phyloP scores from a whole-genome alignment of 2,888 invertebrate genomes.

The Periphyllus acericola region DNA sequence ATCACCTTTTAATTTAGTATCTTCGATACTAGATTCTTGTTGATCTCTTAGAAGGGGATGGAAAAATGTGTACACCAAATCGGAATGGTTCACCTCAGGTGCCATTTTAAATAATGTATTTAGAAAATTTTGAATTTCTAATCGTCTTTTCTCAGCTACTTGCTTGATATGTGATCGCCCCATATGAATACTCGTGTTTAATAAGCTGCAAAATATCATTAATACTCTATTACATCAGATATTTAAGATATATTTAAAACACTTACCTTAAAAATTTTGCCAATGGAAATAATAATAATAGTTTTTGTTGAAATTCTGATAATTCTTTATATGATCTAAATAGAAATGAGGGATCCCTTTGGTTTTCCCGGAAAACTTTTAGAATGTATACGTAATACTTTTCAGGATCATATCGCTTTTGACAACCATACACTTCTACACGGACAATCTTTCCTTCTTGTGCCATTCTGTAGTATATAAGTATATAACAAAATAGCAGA shows the following conservation, averaged over 20 bases:
- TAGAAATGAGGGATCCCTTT: conserved; percentile 86
- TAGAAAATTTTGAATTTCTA: conserved; percentile 89
- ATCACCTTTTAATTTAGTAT: conserved; percentile 80
- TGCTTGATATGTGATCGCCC: conserved; percentile 94
- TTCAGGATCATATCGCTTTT: conserved; percentile 95
- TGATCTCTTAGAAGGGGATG: conserved; percentile 95
- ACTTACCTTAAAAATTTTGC: conserved; percentile 88
- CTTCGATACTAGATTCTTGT: conserved; percentile 85
- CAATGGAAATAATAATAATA: conserved; percentile 90
- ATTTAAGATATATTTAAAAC: neutral
- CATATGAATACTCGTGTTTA: conserved; percentile 78
- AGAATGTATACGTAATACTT: conserved; percentile 96
- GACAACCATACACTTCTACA: conserved; percentile 87
- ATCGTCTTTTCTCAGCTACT: conserved; percentile 91
- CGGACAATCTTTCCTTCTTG: conserved; percentile 88
- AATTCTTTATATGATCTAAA: conserved; percentile 97
- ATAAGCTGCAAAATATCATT: conserved; percentile 70
- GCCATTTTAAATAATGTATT: conserved; percentile 85
- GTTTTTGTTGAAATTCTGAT: conserved; percentile 93
- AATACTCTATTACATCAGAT: neutral
- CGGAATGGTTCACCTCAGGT: conserved; percentile 94
- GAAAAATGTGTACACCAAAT: conserved; percentile 98
- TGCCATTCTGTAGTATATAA: conserved; percentile 73
- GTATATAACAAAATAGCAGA: conserved; percentile 57
- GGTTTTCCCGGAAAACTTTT: conserved; percentile 83